phyloP scores from a whole-genome alignment of 2,797 vertebrate genomes.

The Cygnus olor region DNA sequence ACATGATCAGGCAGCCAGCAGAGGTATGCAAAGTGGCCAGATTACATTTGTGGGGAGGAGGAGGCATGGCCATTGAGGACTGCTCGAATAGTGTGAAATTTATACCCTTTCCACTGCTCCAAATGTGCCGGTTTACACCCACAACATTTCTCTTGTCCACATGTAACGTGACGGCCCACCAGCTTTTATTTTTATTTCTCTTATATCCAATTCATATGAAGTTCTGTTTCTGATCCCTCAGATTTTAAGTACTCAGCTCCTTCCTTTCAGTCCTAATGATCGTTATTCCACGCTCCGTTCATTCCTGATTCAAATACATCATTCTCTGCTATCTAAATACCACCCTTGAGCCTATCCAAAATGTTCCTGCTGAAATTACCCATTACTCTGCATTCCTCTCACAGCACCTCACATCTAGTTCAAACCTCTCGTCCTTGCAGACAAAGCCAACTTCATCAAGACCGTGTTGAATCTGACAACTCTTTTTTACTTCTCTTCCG shows the following conservation, averaged over 20 bases:
- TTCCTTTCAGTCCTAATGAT: neutral
- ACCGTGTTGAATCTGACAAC: neutral
- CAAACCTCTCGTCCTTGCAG: neutral
- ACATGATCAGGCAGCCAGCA: neutral
- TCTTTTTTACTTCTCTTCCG: neutral
- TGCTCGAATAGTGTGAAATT: neutral
- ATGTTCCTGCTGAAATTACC: neutral
- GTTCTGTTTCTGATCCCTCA: neutral
- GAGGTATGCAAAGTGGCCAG: neutral
- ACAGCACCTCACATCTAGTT: neutral
- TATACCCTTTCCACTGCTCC: neutral
- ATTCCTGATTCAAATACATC: neutral
- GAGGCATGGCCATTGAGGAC: neutral
- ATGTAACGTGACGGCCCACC: rapidly evolving
- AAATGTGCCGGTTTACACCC: neutral
- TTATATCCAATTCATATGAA: neutral
- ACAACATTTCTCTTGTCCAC: neutral
- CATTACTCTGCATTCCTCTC: neutral
- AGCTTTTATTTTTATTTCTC: neutral
- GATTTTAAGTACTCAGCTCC: neutral
- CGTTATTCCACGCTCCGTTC: neutral
- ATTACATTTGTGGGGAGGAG: neutral
- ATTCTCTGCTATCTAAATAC: neutral
- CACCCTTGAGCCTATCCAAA: neutral
- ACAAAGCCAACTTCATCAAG: neutral